A percentile compares a stretch with the other conserved stretches of the same genome.
phyloP scores from a whole-genome alignment of 2,113 vertebrate genomes.

The Otocyon megalotis region DNA sequence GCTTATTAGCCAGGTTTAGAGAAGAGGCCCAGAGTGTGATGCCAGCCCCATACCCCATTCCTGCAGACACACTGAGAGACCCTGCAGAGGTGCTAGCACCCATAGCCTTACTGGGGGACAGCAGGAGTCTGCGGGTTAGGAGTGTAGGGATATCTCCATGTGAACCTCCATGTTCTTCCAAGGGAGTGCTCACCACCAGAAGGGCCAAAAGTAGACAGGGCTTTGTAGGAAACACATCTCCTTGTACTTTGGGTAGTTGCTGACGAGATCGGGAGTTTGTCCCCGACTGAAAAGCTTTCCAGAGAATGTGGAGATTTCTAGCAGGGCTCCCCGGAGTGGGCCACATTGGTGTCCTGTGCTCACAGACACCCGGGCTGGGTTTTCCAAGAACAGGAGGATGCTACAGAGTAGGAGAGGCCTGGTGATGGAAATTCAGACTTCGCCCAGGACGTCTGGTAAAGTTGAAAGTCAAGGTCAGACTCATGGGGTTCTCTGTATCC shows the following conservation, averaged over 20 bases:
- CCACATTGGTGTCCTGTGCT: neutral
- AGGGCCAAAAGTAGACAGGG: neutral
- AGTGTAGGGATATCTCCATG: neutral
- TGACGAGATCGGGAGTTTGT: neutral
- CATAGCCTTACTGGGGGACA: neutral
- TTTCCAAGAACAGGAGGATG: neutral
- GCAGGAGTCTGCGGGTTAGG: neutral
- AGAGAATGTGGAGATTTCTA: neutral
- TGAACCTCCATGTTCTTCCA: neutral
- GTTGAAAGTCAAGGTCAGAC: neutral
- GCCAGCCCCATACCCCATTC: neutral
- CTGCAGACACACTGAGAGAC: neutral
- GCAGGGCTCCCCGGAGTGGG: neutral
- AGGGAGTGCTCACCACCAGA: neutral
- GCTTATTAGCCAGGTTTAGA: rapidly evolving
- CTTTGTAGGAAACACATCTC: neutral
- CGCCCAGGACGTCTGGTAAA: neutral
- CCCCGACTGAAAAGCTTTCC: neutral
- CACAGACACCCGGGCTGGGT: neutral
- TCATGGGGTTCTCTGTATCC: neutral
- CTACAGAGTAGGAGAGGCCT: neutral
- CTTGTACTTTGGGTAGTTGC: neutral
- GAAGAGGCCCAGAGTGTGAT: neutral
- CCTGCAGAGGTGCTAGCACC: neutral
- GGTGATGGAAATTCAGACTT: neutral